These are phyloP conservation scores for Plebejus argus DNA, from an alignment of 2,888 invertebrate species.

Conservation along the genomic window DNA sequence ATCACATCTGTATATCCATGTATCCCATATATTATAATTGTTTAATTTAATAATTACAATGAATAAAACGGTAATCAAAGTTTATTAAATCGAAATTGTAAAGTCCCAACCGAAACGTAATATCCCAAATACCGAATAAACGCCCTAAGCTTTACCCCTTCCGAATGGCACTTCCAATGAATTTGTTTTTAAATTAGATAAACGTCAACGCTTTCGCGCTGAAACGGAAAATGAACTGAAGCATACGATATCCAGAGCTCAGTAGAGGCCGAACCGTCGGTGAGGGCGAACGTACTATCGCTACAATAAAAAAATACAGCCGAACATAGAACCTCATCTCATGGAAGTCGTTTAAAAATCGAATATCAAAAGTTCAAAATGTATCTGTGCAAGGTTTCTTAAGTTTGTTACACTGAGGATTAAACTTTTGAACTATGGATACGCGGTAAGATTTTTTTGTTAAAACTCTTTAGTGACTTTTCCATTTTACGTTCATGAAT, in stretches of 20 bases:
- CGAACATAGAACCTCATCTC: no score
- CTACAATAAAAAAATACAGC: not conserved
- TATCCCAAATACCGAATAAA: not conserved
- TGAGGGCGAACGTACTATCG: conserved; percentile 56
- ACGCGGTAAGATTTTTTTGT: not conserved
- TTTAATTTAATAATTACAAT: not conserved
- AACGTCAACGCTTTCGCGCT: conserved; percentile 35
- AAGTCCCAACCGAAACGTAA: not conserved
- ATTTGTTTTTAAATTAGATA: conserved; percentile 31
- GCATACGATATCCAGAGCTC: conserved; percentile 45
- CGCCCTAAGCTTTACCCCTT: not conserved
- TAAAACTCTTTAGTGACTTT: not conserved
- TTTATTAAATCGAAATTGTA: not conserved
- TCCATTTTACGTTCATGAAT: no score
- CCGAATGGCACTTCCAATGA: not conserved
- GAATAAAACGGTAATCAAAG: no score
- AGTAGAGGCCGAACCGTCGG: conserved; percentile 61
- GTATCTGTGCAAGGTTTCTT: not conserved
- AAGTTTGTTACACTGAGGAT: not conserved
- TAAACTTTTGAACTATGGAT: not conserved
- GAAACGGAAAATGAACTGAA: conserved; percentile 51
- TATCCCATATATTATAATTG: not conserved
- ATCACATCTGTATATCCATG: no score
- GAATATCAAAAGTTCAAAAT: not conserved
- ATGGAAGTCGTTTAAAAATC: not conserved